Conservation (phyloP, 2,113 vertebrate species). For the Oreotrochilus melanogaster region DNA sequence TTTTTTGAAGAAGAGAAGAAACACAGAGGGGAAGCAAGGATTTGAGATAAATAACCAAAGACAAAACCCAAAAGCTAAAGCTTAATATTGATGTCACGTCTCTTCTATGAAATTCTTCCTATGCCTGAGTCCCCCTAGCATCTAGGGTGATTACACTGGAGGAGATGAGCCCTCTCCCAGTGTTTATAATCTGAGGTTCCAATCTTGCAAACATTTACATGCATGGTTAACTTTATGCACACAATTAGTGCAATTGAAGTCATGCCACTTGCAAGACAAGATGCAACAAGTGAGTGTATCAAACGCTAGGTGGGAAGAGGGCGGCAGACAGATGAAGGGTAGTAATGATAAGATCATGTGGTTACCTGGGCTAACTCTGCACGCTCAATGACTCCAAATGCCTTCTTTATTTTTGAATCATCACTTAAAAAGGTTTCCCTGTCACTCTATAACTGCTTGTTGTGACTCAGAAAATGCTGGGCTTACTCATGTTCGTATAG, state of each 20-base stretch:
- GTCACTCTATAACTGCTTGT: constrained; percentile 53
- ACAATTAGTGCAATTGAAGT: constrained; percentile 74
- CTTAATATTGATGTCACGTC: background rate
- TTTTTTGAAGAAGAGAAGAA: background rate
- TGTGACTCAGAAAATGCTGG: constrained; percentile 67
- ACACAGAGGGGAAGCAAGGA: background rate
- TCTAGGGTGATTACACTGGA: background rate
- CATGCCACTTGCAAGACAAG: constrained; percentile 75
- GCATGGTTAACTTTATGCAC: constrained; percentile 72
- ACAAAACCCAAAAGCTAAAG: background rate
- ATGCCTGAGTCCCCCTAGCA: background rate
- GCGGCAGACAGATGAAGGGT: constrained; percentile 75
- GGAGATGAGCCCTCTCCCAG: constrained; percentile 55
- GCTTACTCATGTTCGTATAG: constrained; percentile 25
- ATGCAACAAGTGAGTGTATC: constrained; percentile 74
- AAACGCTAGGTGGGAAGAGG: constrained; percentile 72
- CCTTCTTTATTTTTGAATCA: constrained; percentile 71
- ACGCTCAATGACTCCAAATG: constrained; percentile 68
- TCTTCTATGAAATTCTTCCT: background rate
- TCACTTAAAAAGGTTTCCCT: constrained; percentile 62
- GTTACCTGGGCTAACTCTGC: constrained; percentile 72
- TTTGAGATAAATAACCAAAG: background rate
- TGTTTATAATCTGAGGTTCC: constrained; percentile 67
- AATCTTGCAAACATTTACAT: constrained; percentile 73
- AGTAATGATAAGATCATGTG: constrained; percentile 73